Conservation (phyloP, 2,113 vertebrate genomes). For the Alectura lathami region DNA sequence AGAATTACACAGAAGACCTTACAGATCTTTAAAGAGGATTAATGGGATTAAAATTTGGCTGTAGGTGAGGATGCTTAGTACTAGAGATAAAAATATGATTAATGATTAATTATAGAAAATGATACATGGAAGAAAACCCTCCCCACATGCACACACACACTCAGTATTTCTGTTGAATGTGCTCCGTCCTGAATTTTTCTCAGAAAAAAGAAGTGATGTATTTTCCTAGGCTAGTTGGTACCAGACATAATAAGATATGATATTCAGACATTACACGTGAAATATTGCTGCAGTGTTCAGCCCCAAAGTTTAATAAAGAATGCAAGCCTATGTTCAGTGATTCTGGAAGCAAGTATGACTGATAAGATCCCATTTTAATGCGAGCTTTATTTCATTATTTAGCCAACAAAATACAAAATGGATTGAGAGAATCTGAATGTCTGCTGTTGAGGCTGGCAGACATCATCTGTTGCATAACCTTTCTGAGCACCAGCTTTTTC, state of each 20-base stretch:
- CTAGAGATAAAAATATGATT: slow-evolving; percentile 36
- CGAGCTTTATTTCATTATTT: neutral
- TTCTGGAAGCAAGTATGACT: neutral
- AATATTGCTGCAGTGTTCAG: neutral
- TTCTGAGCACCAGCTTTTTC: neutral
- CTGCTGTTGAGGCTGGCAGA: neutral
- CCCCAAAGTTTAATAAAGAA: neutral
- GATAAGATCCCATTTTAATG: neutral
- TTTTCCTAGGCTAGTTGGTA: neutral
- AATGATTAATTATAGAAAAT: slow-evolving; percentile 26
- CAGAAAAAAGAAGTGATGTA: neutral
- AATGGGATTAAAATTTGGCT: slow-evolving; percentile 49
- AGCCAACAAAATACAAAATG: neutral
- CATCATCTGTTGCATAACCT: neutral
- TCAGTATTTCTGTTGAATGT: slow-evolving; percentile 3
- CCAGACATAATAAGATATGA: neutral
- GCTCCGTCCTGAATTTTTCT: neutral
- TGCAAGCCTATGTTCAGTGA: neutral
- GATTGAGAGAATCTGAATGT: neutral
- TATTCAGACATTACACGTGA: neutral
- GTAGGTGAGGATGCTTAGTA: slow-evolving; percentile 14
- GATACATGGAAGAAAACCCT: neutral
- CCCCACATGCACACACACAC: too few relatives aligned
- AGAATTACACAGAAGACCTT: slow-evolving; percentile 49
- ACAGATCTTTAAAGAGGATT: slow-evolving; percentile 59